phyloP scores from a whole-genome alignment of 2,888 invertebrate species.

The Amphimallon solstitiale region DNA sequence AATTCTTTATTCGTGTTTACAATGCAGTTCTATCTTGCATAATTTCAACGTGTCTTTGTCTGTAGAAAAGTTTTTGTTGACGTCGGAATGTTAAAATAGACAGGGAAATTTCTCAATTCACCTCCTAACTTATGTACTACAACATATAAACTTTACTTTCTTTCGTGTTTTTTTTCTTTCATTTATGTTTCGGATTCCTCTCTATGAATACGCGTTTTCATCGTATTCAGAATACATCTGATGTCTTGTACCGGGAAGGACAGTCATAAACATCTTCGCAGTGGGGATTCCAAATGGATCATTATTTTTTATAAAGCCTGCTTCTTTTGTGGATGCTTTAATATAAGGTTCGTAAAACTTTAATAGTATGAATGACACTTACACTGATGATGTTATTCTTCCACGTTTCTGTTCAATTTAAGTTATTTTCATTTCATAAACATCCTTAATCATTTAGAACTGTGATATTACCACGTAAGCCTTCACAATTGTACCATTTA shows the following conservation, averaged over 20 bases:
- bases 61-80: neutral
- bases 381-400: neutral
- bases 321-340: slow-evolving; percentile 43
- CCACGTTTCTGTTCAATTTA: neutral
- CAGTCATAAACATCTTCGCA: slow-evolving; percentile 43
- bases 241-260: slow-evolving; percentile 36
- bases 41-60: too few species aligned
- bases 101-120: slow-evolving; percentile 2
- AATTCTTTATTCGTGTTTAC: too few species aligned
- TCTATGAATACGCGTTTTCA: neutral
- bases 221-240: slow-evolving; percentile 2
- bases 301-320: slow-evolving; percentile 42
- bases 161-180: neutral
- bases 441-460: neutral
- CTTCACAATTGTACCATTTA: too few species aligned
- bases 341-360: slow-evolving; percentile 41
- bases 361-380: slow-evolving; percentile 33
- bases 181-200: slow-evolving; percentile 4
- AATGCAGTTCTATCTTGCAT: too few species aligned
- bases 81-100: neutral
- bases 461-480: neutral
- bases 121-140: slow-evolving; percentile 20
- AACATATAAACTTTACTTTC: too few species aligned
- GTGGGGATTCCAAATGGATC: slow-evolving; percentile 41
- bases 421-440: neutral